A percentile compares a stretch with the other conserved stretches of the same genome.
These are phyloP conservation scores for Pterois miles DNA, from an alignment of 2,797 vertebrate species.

Conservation along the genomic window DNA sequence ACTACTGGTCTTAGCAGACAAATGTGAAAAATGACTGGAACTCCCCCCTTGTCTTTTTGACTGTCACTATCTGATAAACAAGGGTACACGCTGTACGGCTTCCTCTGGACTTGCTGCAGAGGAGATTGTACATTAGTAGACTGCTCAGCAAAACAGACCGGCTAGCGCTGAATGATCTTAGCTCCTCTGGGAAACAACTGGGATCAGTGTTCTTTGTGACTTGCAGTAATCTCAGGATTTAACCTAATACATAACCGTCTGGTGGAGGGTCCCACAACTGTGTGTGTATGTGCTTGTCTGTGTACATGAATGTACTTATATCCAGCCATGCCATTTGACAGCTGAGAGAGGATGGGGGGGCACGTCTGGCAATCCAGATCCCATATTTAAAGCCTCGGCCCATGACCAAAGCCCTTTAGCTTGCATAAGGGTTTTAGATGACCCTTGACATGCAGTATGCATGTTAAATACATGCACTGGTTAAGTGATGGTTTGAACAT, in stretches of 20 bases:
- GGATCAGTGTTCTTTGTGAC: slow-evolving; percentile 65
- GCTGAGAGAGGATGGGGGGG: not conserved
- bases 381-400: slow-evolving; percentile 41
- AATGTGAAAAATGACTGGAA: slow-evolving; percentile 48
- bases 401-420: slow-evolving; percentile 57
- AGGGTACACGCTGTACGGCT: slow-evolving; percentile 3
- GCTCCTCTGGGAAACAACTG: slow-evolving; percentile 56
- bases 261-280: slow-evolving; percentile 28
- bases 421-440: slow-evolving; percentile 62
- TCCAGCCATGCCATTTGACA: slow-evolving; percentile 27
- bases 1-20: slow-evolving; percentile 24
- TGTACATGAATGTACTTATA: slow-evolving; percentile 38
- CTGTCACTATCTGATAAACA: slow-evolving; percentile 25
- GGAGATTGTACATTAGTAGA: slow-evolving; percentile 11
- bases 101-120: slow-evolving; percentile 11
- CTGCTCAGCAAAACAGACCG: slow-evolving; percentile 21
- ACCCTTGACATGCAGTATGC: slow-evolving; percentile 39
- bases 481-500: slow-evolving; percentile 17
- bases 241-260: slow-evolving; percentile 57
- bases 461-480: slow-evolving; percentile 28
- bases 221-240: slow-evolving; percentile 70
- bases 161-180: slow-evolving; percentile 42
- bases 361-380: slow-evolving; percentile 31
- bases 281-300: slow-evolving; percentile 25
- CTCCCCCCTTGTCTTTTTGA: slow-evolving; percentile 22